Base-by-base conservation (phyloP, 2,888 invertebrate species). In the Tridacna gigas region DNA sequence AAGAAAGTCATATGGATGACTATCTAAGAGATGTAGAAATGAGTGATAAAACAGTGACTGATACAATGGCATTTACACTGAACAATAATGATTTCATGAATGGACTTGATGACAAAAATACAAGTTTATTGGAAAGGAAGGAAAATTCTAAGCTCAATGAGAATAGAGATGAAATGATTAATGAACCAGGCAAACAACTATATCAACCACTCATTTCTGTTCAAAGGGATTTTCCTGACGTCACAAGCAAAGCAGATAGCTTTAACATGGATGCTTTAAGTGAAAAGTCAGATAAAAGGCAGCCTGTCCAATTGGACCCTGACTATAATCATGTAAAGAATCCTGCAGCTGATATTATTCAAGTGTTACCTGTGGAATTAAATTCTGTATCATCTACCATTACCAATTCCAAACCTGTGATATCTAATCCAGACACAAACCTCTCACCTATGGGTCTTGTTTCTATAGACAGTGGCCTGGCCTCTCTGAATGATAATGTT, bases 1-100 rank as follows among this genome's bases (percentile, higher is more conserved):
- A 90, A 80, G 90, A 90, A 22, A 77, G 82, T 37, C 90, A 90
- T 71, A 63, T 92, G n/a, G 88, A 89, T 75, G 86, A 86, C 61
- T 92, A 92, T 78, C 83, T 92, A 2, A 63, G 18, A 75, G 63
- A 47, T 63, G 75, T 63, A 47, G 75, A 47, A 47, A 75, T 47
- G 28, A 74, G 20, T 37, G 61, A 61, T 15, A 9, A 37, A 74
- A 37, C 60, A 60, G 26, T 71, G 51, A 71, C 71, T 71, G 71
- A 71, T 5, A 22, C 45, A 47, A 71, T 71, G 71, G 71, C 71
- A 71, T 47, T 51, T 11, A 71, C 22, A 20, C 22, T 51, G 11
- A 51, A 71, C 20, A 18, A 45, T n/a, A 25, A 71, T 51, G 47
- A 45, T 20, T 51, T 20, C 71, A 71, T 9, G n/a, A 7, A 25